A percentile compares a stretch with the other conserved stretches of the same genome.
These are phyloP conservation scores for Papilio gigon DNA, from an alignment of 2,888 invertebrate species.

Conservation along the genomic window DNA sequence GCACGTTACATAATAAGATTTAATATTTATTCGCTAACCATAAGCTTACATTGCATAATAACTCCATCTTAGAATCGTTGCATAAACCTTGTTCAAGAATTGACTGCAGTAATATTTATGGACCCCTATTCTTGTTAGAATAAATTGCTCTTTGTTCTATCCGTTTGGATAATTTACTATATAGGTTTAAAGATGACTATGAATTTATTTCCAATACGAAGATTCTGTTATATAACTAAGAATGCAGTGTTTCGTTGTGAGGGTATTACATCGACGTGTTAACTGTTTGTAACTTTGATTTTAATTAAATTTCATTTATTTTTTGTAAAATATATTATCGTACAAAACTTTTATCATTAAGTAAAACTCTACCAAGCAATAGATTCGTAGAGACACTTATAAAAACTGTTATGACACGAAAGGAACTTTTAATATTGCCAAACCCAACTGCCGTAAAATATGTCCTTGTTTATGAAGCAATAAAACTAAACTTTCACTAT, in stretches of 20 bases:
- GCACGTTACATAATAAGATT: too few species aligned
- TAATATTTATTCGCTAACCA: not conserved
- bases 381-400: not conserved
- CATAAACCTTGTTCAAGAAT: not conserved
- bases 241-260: too few species aligned
- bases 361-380: not conserved
- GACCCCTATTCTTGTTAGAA: constrained; percentile 8
- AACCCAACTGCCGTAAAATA: constrained; percentile 35
- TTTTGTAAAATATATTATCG: not conserved
- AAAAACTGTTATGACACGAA: constrained; percentile 24
- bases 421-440: constrained; percentile 29
- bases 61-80: not conserved
- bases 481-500: constrained; percentile 35
- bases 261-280: too few species aligned
- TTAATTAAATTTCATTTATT: not conserved
- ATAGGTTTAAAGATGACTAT: not conserved
- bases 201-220: constrained; percentile 16
- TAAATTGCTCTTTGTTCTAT: constrained; percentile 31
- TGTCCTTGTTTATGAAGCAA: constrained; percentile 35
- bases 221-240: too few species aligned
- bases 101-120: constrained; percentile 3
- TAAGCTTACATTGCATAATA: not conserved
- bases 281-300: not conserved
- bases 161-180: constrained; percentile 18
- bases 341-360: not conserved